Evolutionary conservation across 2,888 invertebrate species (phyloP), one percentile per base, ranked within the genome.

Genomic region (Apodemia duryi): DNA sequence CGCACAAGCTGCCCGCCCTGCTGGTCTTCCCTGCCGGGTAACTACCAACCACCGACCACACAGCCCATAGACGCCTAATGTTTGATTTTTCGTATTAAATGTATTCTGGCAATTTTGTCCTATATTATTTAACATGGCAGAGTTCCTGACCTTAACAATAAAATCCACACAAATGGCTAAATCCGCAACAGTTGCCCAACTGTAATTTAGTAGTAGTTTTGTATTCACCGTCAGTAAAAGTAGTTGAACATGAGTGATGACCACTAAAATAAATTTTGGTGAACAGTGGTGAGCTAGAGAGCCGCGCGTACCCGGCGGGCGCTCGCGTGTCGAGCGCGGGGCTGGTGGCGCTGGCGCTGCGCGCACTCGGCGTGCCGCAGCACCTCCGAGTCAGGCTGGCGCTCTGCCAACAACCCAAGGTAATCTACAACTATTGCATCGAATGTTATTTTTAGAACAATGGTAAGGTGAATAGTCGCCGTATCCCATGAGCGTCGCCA

Each of bases 11-110:
- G 84, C 98, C 98, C 21, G 94, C 96, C 0, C 91, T 98, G 61
- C 86, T 97, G 43, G 95, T 97, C 68, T 96, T 97, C 81, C 96
- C 97, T 0, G 93, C 95, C 73, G 94, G 94, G 95, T 95, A 81
- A 80, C 52, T 62, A 54, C n/a, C 35, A 9, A 7, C 13, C 28
- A 52, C 49, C 21, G 21, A 21, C 21, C 21, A 21, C 21, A 21
- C 21, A 21, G 21, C 21, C 21, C 21, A 21, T 21, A 21, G 21
- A 21, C 21, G 21, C 21, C 21, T 21, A 21, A 21, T 21, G 21
- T 21, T 21, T 21, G 21, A 21, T 21, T 21, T 21, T 21, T 1
- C 21, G 21, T 21, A 21, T 21, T 21, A 1, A 21, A 21, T 21
- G 21, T 21, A 1, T 21, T 21, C 21, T 21, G 21, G 21, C 21